Base-by-base conservation (phyloP, 2,113 vertebrate species). In the Pangasianodon gigas region DNA sequence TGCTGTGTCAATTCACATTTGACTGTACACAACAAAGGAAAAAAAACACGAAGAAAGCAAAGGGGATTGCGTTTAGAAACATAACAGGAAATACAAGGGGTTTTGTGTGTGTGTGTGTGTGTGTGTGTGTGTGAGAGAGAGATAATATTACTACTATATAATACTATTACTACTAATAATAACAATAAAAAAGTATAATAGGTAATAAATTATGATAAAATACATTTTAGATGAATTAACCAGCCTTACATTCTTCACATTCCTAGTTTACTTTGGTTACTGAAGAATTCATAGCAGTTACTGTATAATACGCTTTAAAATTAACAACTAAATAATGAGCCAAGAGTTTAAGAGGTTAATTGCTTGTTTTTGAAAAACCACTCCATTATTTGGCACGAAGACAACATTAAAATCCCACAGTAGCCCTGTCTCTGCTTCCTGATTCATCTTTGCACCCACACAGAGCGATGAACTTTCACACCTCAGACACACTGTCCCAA, bases 271-370 rank as follows among this genome's bases (percentile, higher is more conserved):
- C 37, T 11, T 46, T 46, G 21, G 14, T 32, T 32, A 13, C 32
- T 9, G 10, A 83, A 21, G 11, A 44, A 62, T 44, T 84, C 19
- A 26, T 44, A 84, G 58, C 0, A 85, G 2, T 41, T 41, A 26
- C 56, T 60, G 24, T 65, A 85, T 85, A 65, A 44, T 46, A 46
- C 24, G 58, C 13, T 86, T 80, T 46, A 71, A 90, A 16, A 29
- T 85, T 65, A 48, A 85, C 44, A 67, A 67, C 41, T 48, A 19
- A 85, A 85, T 85, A 85, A 85, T 67, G 84, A 85, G 84, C 84
- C 26, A 85, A 51, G 84, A n/a, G 84, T 67, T 85, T 67, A 51
- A 48, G 41, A 85, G 84, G 84, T 67, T 85, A 85, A 85, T 85
- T 85, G 26, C 41, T 48, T 67, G 60, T 51, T 85, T 85, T 48